Evolutionary conservation across 2,797 vertebrate species (phyloP), one percentile per base, ranked within the genome.

Genomic region (Phalloptychus januarius): DNA sequence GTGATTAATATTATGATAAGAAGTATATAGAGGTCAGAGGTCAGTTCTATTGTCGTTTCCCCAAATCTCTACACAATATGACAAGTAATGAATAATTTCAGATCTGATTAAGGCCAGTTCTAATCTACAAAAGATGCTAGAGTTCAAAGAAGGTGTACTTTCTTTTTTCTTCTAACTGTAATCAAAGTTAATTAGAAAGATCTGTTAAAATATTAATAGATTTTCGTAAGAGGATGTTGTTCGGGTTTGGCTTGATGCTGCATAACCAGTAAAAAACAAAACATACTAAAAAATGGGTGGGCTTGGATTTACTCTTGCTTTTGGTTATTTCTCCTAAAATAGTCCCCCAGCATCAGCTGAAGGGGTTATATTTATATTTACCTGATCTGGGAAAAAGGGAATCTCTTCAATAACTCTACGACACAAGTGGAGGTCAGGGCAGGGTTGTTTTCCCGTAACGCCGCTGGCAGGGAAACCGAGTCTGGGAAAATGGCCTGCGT

Each of bases 301-400:
- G 23, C 7, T 31, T 18, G 52, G 23, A 12, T 2, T 73, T 25
- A 54, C 33, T 74, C 65, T 79, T 65, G 58, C 6, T 78, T 85
- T 79, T 79, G 71, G 82, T 88, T 88, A 75, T 85, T 85, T 78
- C 71, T 65, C 50, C 71, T 82, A 40, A 82, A 82, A 72, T 77
- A 79, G 48, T 61, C 54, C 63, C 78, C 44, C 11, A 0, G 1
- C 70, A 73, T 87, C 82, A 82, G 74, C 36, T 40, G 75, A 74
- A 28, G 36, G 50, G 77, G 67, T 89, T 88, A 85, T 88, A 83
- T 89, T 86, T 91, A 90, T 90, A 84, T 90, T 87, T 90, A 89
- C 89, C 81, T 77, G 74, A 80, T 83, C 84, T 89, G 86, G 90
- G 23, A 52, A 79, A 87, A 86, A 81, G 75, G 83, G 58, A 79